Evolutionary conservation across 2,113 vertebrate species (phyloP).

Genomic region (Pluvialis apricaria): DNA sequence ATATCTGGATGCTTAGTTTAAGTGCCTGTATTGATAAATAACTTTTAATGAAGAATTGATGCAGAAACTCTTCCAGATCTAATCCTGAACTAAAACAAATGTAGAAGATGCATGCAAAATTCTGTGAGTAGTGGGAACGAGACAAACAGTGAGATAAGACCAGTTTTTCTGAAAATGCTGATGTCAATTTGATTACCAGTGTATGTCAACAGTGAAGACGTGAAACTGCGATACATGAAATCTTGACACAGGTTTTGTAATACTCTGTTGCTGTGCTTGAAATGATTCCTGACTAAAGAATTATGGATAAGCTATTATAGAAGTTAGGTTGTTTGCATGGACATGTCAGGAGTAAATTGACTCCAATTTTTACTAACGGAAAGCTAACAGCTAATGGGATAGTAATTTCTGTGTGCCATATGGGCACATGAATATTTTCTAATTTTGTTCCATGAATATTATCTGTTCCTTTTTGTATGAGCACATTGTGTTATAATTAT

Average conservation of each 20-base stretch:
- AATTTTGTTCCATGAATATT: constrained; percentile 48
- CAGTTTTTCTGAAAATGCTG: background rate
- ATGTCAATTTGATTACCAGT: background rate
- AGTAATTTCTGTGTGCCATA: constrained; percentile 61
- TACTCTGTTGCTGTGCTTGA: background rate
- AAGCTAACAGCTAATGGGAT: constrained; percentile 50
- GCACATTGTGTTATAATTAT: constrained; percentile 60
- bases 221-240: background rate
- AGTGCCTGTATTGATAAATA: background rate
- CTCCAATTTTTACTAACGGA: constrained; percentile 46
- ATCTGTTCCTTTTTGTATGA: constrained; percentile 40
- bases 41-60: constrained; percentile 18
- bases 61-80: constrained; percentile 5
- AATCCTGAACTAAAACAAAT: constrained; percentile 32
- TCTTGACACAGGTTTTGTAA: background rate
- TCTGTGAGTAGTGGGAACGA: background rate
- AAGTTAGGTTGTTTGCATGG: background rate
- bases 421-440: constrained; percentile 60
- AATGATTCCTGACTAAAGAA: background rate
- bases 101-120: constrained; percentile 26
- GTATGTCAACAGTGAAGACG: background rate
- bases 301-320: background rate
- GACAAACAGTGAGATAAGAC: constrained; percentile 27
- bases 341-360: constrained; percentile 39
- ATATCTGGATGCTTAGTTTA: background rate